Conservation (phyloP, 2,113 vertebrate species). For the Anoura caudifer region DNA sequence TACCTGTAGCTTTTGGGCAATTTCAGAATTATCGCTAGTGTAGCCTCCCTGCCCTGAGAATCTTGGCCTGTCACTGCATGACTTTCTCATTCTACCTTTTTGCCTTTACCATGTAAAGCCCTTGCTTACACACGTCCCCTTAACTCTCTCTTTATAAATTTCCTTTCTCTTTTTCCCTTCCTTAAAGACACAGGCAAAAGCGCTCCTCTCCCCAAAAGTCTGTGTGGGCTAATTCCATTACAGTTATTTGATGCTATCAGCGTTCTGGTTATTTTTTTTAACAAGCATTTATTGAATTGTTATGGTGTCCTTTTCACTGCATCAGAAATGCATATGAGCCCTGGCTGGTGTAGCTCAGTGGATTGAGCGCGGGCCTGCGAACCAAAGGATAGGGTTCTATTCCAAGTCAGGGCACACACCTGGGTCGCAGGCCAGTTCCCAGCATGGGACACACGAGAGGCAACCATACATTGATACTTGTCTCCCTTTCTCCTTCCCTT, state of each 20-base stretch:
- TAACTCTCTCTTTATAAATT: background rate
- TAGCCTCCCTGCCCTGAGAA: background rate
- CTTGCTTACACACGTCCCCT: background rate
- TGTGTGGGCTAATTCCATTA: background rate
- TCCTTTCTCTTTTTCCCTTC: background rate
- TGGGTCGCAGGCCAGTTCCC: too few species aligned
- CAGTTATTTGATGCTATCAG: background rate
- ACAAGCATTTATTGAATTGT: background rate
- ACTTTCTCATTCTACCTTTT: background rate
- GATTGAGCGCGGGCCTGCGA: too few species aligned
- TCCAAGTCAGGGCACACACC: too few species aligned
- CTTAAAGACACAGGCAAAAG: background rate
- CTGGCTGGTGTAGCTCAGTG: too few species aligned
- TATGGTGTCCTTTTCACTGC: background rate
- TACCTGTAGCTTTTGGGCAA: background rate
- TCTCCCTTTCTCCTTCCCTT: too few species aligned
- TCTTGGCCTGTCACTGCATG: background rate
- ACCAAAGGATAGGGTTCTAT: too few species aligned
- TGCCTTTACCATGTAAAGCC: background rate
- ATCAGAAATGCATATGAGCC: background rate
- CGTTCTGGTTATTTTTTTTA: background rate
- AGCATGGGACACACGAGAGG: too few species aligned
- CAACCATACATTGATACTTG: too few species aligned
- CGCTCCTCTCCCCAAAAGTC: background rate
- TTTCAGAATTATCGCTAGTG: background rate